These are phyloP conservation scores for Hippoglossus stenolepis DNA, from an alignment of 2,113 vertebrate species.

Conservation along the genomic window DNA sequence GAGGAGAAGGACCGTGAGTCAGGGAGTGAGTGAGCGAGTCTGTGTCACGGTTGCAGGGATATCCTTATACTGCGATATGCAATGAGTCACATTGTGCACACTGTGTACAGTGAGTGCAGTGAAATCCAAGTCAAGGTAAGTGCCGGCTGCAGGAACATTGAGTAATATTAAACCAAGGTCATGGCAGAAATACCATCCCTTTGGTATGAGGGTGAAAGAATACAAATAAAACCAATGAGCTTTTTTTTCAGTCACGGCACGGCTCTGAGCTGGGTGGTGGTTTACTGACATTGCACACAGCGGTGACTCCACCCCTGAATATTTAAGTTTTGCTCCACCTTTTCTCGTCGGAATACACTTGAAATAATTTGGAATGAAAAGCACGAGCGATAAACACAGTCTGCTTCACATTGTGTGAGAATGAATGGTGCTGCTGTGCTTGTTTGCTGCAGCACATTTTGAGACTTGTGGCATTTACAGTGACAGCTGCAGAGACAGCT, in stretches of 20 bases:
- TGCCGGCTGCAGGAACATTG: conserved; percentile 32
- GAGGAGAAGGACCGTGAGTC: conserved; percentile 55
- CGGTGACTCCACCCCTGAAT: not conserved
- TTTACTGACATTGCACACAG: conserved; percentile 3
- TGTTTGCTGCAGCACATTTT: conserved; percentile 3
- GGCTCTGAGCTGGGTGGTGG: not conserved
- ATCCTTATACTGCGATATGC: conserved; percentile 50
- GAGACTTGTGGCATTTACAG: conserved; percentile 34
- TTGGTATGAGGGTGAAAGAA: not conserved
- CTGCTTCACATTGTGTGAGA: not conserved
- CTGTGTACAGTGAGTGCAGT: conserved; percentile 17
- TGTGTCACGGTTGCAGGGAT: conserved; percentile 65
- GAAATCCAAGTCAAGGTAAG: conserved; percentile 65
- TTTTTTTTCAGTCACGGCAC: conserved; percentile 1
- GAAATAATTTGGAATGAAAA: not conserved
- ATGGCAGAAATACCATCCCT: conserved; percentile 28
- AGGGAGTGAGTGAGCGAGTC: conserved; percentile 57
- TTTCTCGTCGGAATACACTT: not conserved
- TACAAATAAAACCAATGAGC: conserved; percentile 8
- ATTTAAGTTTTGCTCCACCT: conserved; percentile 3
- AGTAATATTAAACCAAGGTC: conserved; percentile 55
- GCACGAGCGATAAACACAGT: not conserved
- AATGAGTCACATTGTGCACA: conserved; percentile 20
- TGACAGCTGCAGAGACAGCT: conserved; percentile 34
- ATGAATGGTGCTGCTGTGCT: conserved; percentile 6